phyloP scores from a whole-genome alignment of 2,888 invertebrate species.

The Apamea sordens region DNA sequence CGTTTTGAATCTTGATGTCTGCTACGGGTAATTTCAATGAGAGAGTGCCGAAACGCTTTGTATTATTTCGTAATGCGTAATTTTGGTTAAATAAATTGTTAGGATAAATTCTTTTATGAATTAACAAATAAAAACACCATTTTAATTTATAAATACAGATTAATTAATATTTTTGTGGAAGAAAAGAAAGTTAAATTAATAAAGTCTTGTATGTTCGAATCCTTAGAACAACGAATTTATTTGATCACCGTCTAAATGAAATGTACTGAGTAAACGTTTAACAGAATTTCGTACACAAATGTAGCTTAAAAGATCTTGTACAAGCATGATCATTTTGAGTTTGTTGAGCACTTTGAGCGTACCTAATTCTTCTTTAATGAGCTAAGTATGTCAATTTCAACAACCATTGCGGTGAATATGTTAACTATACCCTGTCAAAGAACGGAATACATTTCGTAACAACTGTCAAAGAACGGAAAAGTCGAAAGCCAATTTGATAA shows the following conservation, averaged over 20 bases:
- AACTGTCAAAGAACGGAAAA: not conserved
- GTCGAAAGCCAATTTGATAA: not conserved
- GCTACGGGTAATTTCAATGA: slow-evolving; percentile 56
- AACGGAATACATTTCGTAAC: no score
- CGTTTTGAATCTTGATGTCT: slow-evolving; percentile 56
- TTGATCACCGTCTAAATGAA: slow-evolving; percentile 61
- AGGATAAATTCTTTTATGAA: not conserved
- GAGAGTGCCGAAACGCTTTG: slow-evolving; percentile 28
- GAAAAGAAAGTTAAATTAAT: not conserved
- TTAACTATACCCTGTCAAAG: not conserved
- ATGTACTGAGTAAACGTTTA: slow-evolving; percentile 59
- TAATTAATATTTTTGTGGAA: not conserved
- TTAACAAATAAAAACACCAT: not conserved
- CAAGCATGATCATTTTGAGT: slow-evolving; percentile 41
- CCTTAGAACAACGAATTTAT: slow-evolving; percentile 64
- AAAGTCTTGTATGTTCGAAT: slow-evolving; percentile 36
- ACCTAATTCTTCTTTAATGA: slow-evolving; percentile 18
- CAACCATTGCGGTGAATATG: not conserved
- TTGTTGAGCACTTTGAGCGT: slow-evolving; percentile 16
- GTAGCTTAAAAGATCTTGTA: slow-evolving; percentile 49
- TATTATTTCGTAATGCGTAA: slow-evolving; percentile 12
- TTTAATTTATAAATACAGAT: not conserved
- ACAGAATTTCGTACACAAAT: slow-evolving; percentile 58
- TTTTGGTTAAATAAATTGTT: not conserved
- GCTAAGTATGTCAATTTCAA: slow-evolving; percentile 1